Base-by-base conservation (phyloP, 2,888 invertebrate genomes). In the Melipona beecheii region DNA sequence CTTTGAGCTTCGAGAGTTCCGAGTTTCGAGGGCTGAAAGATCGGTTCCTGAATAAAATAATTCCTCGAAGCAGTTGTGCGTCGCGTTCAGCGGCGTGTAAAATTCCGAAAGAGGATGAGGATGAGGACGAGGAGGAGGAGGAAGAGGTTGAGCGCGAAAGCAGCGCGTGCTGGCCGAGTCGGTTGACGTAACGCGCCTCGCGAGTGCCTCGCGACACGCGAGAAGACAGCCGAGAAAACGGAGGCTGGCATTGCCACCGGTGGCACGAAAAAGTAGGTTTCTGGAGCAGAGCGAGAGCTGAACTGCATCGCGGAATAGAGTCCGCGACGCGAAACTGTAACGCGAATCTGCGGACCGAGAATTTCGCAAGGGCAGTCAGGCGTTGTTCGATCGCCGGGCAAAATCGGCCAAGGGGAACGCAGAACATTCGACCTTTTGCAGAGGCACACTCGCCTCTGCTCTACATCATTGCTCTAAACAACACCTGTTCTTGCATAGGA, bases 251-350 rank as follows among this genome's bases (percentile, higher is more conserved):
- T 83, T 83, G 85, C 85, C 83, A 84, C 85, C 81, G 86, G 69
- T 79, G 87, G 80, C 79, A 79, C 86, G 84, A 77, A 86, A 85
- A 92, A 92, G 92, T 92, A 91, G 93, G 93, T 93, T 92, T 92
- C 92, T 92, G 91, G 93, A 93, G 92, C 92, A 90, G 58, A 84
- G 83, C 81, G 81, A 64, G 78, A 62, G 60, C 60, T n/a, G n/a
- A 82, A 72, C 70, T 70, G 70, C 81, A 76, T 60, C 77, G 77
- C 75, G 75, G 78, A 74, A 74, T 56, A 74, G 78, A 66, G 72
- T 27, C 24, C 24, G 60, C 36, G 21, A 21, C 17, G 68, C 60
- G 36, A 78, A 31, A 78, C 71, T 72, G 78, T 72, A 64, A 69
- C 81, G 81, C 70, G 70, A 60, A 70, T 65, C 62, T 56, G 81